These are phyloP conservation scores for Azorinus chamasolen DNA, from an alignment of 2,888 invertebrate genomes.

Conservation along the genomic window DNA sequence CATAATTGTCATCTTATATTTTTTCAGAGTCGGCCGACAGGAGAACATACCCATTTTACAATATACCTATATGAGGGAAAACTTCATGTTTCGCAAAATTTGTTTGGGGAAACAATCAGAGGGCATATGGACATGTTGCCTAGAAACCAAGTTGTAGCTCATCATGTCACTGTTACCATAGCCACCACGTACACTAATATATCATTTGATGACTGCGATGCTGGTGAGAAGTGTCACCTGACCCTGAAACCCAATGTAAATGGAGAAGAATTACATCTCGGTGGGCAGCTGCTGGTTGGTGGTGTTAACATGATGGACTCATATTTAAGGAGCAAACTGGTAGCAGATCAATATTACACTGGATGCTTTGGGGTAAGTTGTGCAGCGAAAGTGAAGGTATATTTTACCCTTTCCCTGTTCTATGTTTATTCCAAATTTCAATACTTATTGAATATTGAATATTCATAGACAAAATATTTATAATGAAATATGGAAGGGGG, in stretches of 20 bases:
- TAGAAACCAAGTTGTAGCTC: slow-evolving; percentile 48
- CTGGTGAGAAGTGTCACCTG: slow-evolving; percentile 58
- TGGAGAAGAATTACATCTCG: slow-evolving; percentile 52
- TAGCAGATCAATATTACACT: slow-evolving; percentile 65
- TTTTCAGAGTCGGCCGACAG: slow-evolving; percentile 15
- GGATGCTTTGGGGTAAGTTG: slow-evolving; percentile 83
- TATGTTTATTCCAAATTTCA: no score
- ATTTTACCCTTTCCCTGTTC: no score
- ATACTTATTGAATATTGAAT: no score
- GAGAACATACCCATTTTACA: slow-evolving; percentile 68
- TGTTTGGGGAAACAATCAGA: slow-evolving; percentile 57
- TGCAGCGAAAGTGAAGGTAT: no score
- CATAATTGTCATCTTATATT: not conserved
- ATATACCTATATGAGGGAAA: slow-evolving; percentile 60
- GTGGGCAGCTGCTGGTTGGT: slow-evolving; percentile 70
- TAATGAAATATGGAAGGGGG: no score
- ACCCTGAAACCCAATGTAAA: slow-evolving; percentile 45
- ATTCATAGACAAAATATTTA: no score
- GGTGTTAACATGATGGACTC: slow-evolving; percentile 71
- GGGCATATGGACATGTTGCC: slow-evolving; percentile 46
- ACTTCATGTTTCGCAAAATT: slow-evolving; percentile 63
- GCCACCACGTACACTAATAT: slow-evolving; percentile 51
- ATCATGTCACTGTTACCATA: slow-evolving; percentile 61
- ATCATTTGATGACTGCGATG: slow-evolving; percentile 69
- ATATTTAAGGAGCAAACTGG: slow-evolving; percentile 77